Evolutionary conservation across 2,113 vertebrate species (phyloP), one percentile per base, ranked within the genome.

Genomic region (Ammodramus savannarum): DNA sequence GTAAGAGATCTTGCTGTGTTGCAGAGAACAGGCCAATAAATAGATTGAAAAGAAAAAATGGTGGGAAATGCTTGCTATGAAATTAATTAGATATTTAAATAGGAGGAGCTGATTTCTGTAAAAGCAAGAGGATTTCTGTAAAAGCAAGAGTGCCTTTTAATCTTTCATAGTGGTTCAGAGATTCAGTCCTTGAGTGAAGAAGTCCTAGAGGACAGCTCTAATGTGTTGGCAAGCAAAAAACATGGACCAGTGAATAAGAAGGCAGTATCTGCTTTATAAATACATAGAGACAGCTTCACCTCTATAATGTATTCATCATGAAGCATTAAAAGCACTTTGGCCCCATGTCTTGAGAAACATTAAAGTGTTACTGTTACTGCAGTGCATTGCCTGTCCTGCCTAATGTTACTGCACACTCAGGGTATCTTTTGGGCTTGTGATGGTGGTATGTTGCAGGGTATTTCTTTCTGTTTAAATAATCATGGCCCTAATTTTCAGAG

Each of bases 41-140:
- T 32, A 76, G 66, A 68, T 11, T 59, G 63, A 65, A 58, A 94
- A 88, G 36, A 52, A 89, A 79, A 91, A 77, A 19, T 58, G 20
- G 23, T 69, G 32, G 46, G 36, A 90, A 91, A 80, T 85, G 11
- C 63, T 82, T 93, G 41, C 59, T 55, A 26, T 82, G 38, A 91
- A 91, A 79, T 93, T 80, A 93, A 90, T 93, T 90, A 51, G 32
- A 29, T 80, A 31, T 74, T 93, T 91, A 77, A 93, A 77, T 9
- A 74, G 55, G 34, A 94, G 46, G 32, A 85, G 52, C n/a, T 48
- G 85, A 68, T 89, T 92, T 95, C 74, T 87, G 26, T 79, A 76
- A 89, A 89, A 61, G 18, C 44, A 79, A 38, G 69, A 92, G 26
- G 74, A 57, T 85, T 94, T 96, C 81, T 83, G 21, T 89, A 83